Conservation (phyloP, 2,113 vertebrate species). For the Ageneiosus marmoratus region DNA sequence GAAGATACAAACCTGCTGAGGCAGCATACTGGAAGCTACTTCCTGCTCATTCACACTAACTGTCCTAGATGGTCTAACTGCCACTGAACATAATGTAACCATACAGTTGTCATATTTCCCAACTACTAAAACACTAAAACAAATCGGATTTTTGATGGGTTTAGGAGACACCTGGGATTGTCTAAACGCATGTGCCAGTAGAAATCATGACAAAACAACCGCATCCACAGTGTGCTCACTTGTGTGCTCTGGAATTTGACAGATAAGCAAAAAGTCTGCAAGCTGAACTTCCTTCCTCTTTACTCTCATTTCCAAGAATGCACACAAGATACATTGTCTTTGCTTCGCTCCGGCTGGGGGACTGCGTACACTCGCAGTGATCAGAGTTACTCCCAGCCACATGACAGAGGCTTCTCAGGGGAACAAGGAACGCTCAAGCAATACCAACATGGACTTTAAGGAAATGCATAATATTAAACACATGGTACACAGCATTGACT, state of each 20-base stretch:
- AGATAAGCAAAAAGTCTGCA: conserved; percentile 38
- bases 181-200: background rate
- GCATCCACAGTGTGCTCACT: background rate
- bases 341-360: conserved; percentile 30
- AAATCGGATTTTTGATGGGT: background rate
- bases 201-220: background rate
- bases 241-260: conserved; percentile 26
- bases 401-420: conserved; percentile 58
- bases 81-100: background rate
- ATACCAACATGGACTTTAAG: background rate
- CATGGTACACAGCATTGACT: background rate
- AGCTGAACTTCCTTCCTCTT: conserved; percentile 65
- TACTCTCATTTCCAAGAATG: conserved; percentile 55
- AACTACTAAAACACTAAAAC: too few relatives aligned
- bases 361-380: background rate
- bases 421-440: conserved; percentile 47
- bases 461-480: background rate
- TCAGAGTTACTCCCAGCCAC: conserved; percentile 30
- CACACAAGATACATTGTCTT: conserved; percentile 68
- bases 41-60: background rate
- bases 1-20: background rate
- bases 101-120: background rate
- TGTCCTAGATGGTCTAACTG: background rate
- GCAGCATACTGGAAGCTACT: conserved; percentile 17
- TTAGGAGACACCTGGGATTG: background rate